A percentile compares a stretch with the other conserved stretches of the same genome.
These are phyloP conservation scores for Cairina moschata DNA, from an alignment of 2,113 vertebrate genomes.

Conservation along the genomic window DNA sequence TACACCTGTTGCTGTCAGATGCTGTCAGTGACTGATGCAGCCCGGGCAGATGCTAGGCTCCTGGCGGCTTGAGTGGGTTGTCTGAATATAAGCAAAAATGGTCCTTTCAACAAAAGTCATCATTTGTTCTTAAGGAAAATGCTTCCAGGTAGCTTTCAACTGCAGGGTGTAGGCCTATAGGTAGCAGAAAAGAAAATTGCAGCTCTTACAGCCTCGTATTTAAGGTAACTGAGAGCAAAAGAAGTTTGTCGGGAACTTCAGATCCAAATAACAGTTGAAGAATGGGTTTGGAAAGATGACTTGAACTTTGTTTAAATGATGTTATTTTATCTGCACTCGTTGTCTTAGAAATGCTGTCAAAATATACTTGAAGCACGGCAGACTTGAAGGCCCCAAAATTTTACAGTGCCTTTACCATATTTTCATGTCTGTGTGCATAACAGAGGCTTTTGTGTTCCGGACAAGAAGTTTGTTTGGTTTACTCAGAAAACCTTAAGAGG, in stretches of 20 bases:
- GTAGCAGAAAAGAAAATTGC: accelerated
- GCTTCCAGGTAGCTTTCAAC: not conserved
- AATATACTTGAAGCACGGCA: not conserved
- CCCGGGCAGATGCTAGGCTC: not conserved
- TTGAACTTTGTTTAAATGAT: accelerated
- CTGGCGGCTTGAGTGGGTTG: not conserved
- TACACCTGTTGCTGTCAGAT: not conserved
- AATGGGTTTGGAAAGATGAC: not conserved
- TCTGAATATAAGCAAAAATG: accelerated
- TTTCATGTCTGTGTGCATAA: not conserved
- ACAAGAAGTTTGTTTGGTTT: not conserved
- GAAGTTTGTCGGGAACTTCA: accelerated
- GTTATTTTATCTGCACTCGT: not conserved
- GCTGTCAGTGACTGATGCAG: too few relatives aligned
- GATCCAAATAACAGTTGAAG: not conserved
- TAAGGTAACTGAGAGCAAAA: not conserved
- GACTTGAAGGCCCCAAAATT: not conserved
- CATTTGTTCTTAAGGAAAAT: not conserved
- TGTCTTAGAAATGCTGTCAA: too few relatives aligned
- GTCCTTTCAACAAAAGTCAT: accelerated
- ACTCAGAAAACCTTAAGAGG: not conserved
- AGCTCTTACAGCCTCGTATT: accelerated
- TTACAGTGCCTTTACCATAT: not conserved
- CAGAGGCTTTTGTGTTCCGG: not conserved
- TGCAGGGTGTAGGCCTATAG: accelerated